phyloP scores from a whole-genome alignment of 1,140 invertebrate genomes.

The Hylaeus anthracinus region DNA sequence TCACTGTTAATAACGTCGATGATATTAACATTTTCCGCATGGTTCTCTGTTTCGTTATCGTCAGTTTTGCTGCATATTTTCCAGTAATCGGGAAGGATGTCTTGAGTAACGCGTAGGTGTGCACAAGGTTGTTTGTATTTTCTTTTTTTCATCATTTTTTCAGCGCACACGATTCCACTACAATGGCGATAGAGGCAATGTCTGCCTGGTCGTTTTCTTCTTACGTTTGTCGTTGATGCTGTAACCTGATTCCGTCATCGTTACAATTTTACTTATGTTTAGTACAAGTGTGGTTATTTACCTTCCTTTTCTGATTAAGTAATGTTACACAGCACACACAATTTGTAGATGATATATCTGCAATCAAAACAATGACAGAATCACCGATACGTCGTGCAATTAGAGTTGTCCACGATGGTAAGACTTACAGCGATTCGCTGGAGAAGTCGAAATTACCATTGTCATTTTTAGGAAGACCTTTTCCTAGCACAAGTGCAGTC shows the following conservation, averaged over 20 bases:
- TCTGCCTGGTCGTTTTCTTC: conserved; percentile 4
- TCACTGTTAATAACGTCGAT: neutral
- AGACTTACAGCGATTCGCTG: conserved; percentile 48
- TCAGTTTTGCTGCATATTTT: neutral
- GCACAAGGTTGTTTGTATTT: neutral
- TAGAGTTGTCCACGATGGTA: conserved; percentile 5
- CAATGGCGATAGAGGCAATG: conserved; percentile 34
- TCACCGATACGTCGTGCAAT: conserved; percentile 6
- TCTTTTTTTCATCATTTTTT: conserved; percentile 17
- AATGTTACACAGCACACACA: neutral
- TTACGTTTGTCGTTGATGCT: neutral
- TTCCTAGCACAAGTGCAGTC: conserved; percentile 16
- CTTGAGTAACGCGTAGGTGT: conserved; percentile 5
- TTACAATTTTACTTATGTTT: neutral
- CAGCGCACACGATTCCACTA: conserved; percentile 19
- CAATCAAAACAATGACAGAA: conserved; percentile 21
- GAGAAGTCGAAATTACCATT: conserved; percentile 51
- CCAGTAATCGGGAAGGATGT: conserved; percentile 11
- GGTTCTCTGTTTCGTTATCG: neutral
- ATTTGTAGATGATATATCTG: conserved; percentile 27
- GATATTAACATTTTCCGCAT: neutral
- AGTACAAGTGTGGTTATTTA: neutral
- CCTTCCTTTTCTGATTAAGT: conserved; percentile 12
- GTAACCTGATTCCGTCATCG: neutral
- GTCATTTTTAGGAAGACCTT: conserved; percentile 27